Evolutionary conservation across 2,113 vertebrate species (phyloP).

Genomic region (Piprites chloris): DNA sequence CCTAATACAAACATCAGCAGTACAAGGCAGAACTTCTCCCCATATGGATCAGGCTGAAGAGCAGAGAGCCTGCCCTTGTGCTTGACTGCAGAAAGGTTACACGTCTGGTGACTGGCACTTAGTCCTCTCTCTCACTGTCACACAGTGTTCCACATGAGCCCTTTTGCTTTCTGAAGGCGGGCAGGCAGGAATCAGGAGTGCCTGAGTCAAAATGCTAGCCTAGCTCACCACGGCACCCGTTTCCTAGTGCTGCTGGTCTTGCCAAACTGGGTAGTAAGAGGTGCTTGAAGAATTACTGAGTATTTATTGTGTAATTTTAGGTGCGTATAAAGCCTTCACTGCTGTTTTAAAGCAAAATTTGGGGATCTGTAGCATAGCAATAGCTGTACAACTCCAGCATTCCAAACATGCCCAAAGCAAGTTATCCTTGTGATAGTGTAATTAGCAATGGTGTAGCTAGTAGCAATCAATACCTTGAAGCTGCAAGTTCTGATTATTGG

Average conservation of each 20-base stretch:
- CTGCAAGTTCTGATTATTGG: background rate
- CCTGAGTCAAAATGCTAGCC: background rate
- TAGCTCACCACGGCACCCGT: background rate
- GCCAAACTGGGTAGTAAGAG: constrained; percentile 8
- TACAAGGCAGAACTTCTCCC: background rate
- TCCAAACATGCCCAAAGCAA: constrained; percentile 4
- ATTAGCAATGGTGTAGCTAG: background rate
- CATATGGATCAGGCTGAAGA: background rate
- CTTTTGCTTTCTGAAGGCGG: background rate
- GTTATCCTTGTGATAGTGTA: background rate
- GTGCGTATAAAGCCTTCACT: constrained; percentile 36
- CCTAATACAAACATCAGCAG: background rate
- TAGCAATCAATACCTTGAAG: background rate
- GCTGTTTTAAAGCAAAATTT: constrained; percentile 24
- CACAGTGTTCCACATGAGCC: background rate
- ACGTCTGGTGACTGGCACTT: background rate
- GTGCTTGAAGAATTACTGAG: constrained; percentile 33
- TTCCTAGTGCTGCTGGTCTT: constrained; percentile 19
- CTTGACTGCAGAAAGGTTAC: background rate
- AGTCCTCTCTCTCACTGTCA: background rate
- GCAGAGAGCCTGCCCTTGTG: background rate
- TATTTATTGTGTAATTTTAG: constrained; percentile 33
- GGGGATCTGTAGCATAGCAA: constrained; percentile 50
- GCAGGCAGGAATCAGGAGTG: background rate
- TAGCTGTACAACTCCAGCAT: constrained; percentile 37